Evolutionary conservation across 2,113 vertebrate species (phyloP).

Genomic region (Dicrurus megarhynchus): DNA sequence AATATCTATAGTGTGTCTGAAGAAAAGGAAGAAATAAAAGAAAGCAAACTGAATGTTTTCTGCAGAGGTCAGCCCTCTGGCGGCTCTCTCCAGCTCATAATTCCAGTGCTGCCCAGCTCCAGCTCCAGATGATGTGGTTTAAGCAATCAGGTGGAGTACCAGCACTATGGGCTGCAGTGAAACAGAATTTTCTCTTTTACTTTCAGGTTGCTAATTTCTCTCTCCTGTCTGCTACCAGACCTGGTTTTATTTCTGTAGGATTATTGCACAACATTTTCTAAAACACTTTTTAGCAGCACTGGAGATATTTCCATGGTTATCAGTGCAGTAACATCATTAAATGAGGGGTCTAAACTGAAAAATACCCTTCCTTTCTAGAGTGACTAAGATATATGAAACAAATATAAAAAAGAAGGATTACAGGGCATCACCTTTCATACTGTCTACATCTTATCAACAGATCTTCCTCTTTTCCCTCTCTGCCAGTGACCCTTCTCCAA

Average conservation of each 20-base stretch:
- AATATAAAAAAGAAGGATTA: not conserved
- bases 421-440: not conserved
- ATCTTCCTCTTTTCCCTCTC: not conserved
- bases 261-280: not conserved
- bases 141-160: not conserved
- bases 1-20: not conserved
- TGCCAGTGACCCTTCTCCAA: not conserved
- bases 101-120: not conserved
- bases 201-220: not conserved
- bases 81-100: not conserved
- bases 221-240: not conserved
- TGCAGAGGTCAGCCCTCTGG: not conserved
- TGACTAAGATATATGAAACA: not conserved
- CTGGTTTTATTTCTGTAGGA: not conserved
- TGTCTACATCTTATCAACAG: not conserved
- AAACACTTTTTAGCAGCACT: not conserved
- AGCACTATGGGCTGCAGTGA: not conserved
- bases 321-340: not conserved
- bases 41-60: not conserved
- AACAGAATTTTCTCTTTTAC: not conserved
- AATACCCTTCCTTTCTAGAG: not conserved
- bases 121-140: not conserved
- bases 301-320: not conserved
- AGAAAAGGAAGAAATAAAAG: not conserved
- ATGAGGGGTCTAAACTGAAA: not conserved